Percentiles rank a stretch among this genome's conserved stretches.
These are phyloP conservation scores for Anguilla japonica DNA, from an alignment of 2,113 vertebrate genomes.

Conservation along the genomic window DNA sequence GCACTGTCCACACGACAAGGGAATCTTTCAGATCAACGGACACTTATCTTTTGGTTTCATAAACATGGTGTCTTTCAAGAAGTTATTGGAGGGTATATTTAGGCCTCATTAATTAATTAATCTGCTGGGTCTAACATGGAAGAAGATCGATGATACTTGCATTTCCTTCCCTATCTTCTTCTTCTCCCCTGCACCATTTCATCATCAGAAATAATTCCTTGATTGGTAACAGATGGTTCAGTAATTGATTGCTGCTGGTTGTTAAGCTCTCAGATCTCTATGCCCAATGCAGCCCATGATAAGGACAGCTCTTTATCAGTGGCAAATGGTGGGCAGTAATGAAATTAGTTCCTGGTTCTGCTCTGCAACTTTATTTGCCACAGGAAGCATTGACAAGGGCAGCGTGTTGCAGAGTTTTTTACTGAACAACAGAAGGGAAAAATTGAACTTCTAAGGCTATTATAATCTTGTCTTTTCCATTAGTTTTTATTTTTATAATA, in stretches of 20 bases:
- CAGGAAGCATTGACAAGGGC: constrained; percentile 71
- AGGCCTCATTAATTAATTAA: background rate
- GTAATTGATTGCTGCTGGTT: constrained; percentile 79
- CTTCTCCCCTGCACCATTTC: constrained; percentile 12
- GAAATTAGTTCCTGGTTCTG: constrained; percentile 77
- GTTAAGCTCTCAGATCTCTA: constrained; percentile 74
- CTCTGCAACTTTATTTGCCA: constrained; percentile 74
- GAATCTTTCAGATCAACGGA: background rate
- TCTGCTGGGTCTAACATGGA: background rate
- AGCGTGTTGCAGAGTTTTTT: constrained; percentile 56
- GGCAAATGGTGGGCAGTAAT: constrained; percentile 75
- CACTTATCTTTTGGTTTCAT: background rate
- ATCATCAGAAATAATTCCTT: constrained; percentile 58
- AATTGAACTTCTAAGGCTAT: background rate
- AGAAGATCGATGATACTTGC: background rate
- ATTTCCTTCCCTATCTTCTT: background rate
- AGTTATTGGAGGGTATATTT: background rate
- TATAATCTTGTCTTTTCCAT: background rate
- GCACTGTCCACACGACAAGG: background rate
- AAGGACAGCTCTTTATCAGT: constrained; percentile 72
- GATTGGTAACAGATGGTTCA: constrained; percentile 69
- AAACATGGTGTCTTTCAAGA: constrained; percentile 12
- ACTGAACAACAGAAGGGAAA: constrained; percentile 22
- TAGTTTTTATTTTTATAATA: background rate
- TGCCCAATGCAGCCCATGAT: constrained; percentile 53